A percentile compares a stretch with the other conserved stretches of the same genome.
Evolutionary conservation across 2,797 vertebrate genomes (phyloP).

Genomic region (Falco rusticolus): DNA sequence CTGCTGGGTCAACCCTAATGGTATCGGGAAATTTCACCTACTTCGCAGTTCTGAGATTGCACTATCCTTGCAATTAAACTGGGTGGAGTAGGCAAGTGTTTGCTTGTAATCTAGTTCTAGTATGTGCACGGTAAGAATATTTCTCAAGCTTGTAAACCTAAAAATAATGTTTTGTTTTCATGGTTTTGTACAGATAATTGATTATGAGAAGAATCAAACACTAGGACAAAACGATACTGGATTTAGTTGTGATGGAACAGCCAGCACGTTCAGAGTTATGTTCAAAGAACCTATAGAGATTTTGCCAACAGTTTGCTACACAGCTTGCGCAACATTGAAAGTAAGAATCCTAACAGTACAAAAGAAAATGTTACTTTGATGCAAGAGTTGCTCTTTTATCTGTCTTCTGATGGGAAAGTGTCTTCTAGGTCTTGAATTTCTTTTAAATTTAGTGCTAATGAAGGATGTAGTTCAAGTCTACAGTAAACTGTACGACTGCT

Average conservation of each 20-base stretch:
- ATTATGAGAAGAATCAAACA: conserved; percentile 83
- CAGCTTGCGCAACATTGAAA: conserved; percentile 93
- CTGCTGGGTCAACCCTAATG: not conserved
- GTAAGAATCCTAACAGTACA: conserved; percentile 68
- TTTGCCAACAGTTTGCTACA: conserved; percentile 94
- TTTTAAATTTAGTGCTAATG: not conserved
- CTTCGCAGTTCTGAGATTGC: not conserved
- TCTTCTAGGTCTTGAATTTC: not conserved
- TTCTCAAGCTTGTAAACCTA: not conserved
- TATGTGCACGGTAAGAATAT: not conserved
- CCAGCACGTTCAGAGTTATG: conserved; percentile 97
- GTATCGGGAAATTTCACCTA: not conserved
- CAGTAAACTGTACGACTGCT: not conserved
- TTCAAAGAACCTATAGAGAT: conserved; percentile 98
- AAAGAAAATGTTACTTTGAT: not conserved
- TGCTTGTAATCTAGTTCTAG: not conserved
- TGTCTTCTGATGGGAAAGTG: not conserved
- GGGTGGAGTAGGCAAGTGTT: conserved; percentile 8
- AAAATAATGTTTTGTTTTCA: not conserved
- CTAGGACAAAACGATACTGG: conserved; percentile 85
- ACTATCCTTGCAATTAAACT: not conserved
- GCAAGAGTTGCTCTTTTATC: not conserved
- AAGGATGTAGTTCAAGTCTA: not conserved
- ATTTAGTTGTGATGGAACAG: conserved; percentile 95
- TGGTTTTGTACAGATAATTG: conserved; percentile 78